A percentile compares a stretch with the other conserved stretches of the same genome.
Evolutionary conservation across 2,113 vertebrate genomes (phyloP).

Genomic region (Platanista minor): DNA sequence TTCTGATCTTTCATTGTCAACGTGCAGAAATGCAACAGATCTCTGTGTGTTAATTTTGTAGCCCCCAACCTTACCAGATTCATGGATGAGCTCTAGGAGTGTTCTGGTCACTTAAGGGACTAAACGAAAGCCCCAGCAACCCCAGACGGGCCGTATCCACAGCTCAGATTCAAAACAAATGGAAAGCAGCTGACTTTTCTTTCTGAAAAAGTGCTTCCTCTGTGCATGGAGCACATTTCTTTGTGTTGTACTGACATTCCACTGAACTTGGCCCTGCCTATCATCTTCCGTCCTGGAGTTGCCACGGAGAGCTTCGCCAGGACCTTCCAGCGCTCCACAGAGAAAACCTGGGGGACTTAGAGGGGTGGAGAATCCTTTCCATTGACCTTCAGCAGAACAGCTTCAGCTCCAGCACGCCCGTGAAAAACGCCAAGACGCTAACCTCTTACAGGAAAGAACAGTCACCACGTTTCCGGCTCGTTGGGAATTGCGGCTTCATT

Average conservation of each 20-base stretch:
- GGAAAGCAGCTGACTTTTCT: neutral
- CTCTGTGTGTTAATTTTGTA: neutral
- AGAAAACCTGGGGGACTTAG: neutral
- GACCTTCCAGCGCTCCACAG: neutral
- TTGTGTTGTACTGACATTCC: neutral
- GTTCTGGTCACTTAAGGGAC: neutral
- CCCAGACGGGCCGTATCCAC: neutral
- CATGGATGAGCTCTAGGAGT: neutral
- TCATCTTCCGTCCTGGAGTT: neutral
- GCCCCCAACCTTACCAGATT: neutral
- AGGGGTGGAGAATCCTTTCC: neutral
- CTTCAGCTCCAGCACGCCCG: no score
- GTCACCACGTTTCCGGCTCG: neutral
- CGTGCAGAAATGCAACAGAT: neutral
- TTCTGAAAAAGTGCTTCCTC: neutral
- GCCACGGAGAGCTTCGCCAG: neutral
- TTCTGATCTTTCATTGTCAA: neutral
- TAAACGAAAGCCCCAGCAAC: neutral
- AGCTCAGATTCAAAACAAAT: neutral
- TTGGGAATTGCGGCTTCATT: rapidly evolving
- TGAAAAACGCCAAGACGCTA: neutral
- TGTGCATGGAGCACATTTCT: neutral
- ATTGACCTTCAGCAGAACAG: neutral
- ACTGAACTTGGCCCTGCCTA: neutral
- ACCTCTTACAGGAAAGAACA: neutral